Percentiles rank a stretch among this genome's conserved stretches.
Evolutionary conservation across 2,888 invertebrate genomes (phyloP).

Genomic region (Spatulosminthurus flaviceps): DNA sequence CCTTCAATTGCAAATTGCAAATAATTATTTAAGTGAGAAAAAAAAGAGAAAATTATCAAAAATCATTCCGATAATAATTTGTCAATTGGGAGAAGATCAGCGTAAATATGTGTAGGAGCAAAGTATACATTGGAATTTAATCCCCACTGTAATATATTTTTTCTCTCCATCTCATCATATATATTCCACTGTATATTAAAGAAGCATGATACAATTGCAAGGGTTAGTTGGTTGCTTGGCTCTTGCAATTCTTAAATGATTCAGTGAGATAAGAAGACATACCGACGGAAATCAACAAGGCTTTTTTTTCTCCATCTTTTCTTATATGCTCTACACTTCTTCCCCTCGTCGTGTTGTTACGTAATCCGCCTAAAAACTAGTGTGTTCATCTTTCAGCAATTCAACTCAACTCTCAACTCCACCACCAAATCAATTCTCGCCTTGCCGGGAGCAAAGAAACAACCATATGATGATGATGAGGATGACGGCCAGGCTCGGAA

Average conservation of each 20-base stretch:
- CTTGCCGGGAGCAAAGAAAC: slow-evolving; percentile 34
- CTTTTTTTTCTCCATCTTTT: not conserved
- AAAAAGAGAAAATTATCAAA: not conserved
- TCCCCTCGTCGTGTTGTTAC: not conserved
- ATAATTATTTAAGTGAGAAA: not conserved
- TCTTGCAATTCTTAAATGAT: slow-evolving; percentile 37
- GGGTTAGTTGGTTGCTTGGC: not conserved
- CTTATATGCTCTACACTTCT: not conserved
- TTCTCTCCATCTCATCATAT: not conserved
- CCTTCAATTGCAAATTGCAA: no score
- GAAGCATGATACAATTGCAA: not conserved
- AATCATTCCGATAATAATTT: slow-evolving; percentile 33
- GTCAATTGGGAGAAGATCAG: slow-evolving; percentile 19
- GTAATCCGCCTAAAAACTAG: slow-evolving; percentile 36
- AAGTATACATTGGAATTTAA: not conserved
- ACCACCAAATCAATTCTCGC: slow-evolving; percentile 46
- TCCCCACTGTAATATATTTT: not conserved
- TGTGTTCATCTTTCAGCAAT: slow-evolving; percentile 43
- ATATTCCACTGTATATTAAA: not conserved
- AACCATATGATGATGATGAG: slow-evolving; percentile 36
- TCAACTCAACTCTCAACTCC: slow-evolving; percentile 39
- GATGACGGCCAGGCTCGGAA: not conserved
- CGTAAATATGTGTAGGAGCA: not conserved
- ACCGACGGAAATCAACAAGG: slow-evolving; percentile 40
- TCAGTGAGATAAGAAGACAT: slow-evolving; percentile 36